Percentiles rank a stretch among this genome's conserved stretches.
These are phyloP conservation scores for Ephydatia muelleri DNA, from an alignment of 37 sponge, comb jelly and placozoan species.

Conservation along the genomic window DNA sequence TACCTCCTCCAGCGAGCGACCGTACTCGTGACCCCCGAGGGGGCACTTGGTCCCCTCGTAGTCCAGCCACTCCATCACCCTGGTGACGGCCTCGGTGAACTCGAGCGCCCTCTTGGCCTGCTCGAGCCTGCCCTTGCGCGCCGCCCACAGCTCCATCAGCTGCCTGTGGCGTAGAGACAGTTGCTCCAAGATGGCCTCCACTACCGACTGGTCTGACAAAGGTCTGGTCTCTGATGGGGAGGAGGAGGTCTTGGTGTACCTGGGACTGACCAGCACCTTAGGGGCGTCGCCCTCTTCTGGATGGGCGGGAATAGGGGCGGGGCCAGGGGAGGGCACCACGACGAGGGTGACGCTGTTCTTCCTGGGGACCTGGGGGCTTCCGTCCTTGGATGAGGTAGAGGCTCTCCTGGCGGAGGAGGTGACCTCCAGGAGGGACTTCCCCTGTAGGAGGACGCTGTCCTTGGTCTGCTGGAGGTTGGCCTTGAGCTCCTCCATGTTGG, in stretches of 20 bases:
- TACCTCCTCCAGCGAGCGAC: slow-evolving; percentile 53
- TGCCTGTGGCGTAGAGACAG: neutral
- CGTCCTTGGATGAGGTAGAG: neutral
- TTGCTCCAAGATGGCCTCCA: slow-evolving; percentile 10
- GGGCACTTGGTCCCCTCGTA: slow-evolving; percentile 1
- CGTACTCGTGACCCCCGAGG: slow-evolving; percentile 14
- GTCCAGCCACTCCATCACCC: slow-evolving; percentile 45
- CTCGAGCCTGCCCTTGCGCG: slow-evolving; percentile 31
- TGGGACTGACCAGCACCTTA: slow-evolving; percentile 3
- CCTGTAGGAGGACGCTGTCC: slow-evolving; percentile 24
- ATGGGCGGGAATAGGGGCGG: neutral
- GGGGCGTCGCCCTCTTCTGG: slow-evolving; percentile 3
- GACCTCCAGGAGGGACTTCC: slow-evolving; percentile 25
- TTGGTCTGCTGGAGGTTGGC: slow-evolving; percentile 28
- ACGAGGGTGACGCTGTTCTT: neutral
- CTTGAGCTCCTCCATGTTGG: slow-evolving; percentile 8
- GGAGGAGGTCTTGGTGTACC: neutral
- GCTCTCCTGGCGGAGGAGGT: neutral
- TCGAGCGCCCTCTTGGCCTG: slow-evolving; percentile 35
- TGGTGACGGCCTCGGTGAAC: slow-evolving; percentile 46
- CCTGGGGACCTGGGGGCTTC: neutral
- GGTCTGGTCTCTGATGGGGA: neutral
- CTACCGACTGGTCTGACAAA: neutral
- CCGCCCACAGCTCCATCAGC: slow-evolving; percentile 37
- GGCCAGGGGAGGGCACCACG: neutral